A percentile compares a stretch with the other conserved stretches of the same genome.
phyloP scores from a whole-genome alignment of 2,797 vertebrate genomes.

The Sebastiscus albofasciatus region DNA sequence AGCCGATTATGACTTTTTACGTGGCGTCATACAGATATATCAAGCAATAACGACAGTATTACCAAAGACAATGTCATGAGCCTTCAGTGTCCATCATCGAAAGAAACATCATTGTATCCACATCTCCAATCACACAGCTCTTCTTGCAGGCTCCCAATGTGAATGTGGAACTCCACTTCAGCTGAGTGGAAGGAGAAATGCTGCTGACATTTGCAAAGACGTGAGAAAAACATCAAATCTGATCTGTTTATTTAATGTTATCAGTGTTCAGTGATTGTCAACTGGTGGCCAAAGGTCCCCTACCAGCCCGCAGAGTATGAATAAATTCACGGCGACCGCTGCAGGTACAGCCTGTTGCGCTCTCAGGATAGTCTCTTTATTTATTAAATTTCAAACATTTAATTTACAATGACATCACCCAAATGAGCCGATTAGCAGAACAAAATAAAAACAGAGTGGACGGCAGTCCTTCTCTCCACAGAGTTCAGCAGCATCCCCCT shows the following conservation, averaged over 20 bases:
- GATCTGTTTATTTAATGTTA: background rate
- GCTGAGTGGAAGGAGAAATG: background rate
- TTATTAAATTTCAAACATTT: background rate
- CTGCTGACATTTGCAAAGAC: background rate
- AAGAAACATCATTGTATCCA: background rate
- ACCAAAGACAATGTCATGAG: background rate
- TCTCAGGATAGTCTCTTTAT: background rate
- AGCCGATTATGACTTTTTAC: too few species aligned
- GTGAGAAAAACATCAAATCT: background rate
- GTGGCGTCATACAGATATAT: too few species aligned
- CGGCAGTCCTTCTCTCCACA: accelerated
- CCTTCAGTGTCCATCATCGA: background rate
- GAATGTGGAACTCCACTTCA: background rate
- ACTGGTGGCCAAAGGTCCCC: too few species aligned
- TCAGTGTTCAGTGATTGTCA: too few species aligned
- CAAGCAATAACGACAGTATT: background rate
- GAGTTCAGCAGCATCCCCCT: background rate
- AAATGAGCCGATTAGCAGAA: background rate
- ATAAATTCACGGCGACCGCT: background rate
- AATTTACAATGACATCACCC: background rate
- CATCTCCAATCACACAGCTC: background rate
- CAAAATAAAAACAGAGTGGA: background rate
- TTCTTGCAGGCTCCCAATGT: background rate
- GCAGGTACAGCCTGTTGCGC: background rate
- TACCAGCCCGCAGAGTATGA: background rate